Evolutionary conservation across 2,113 vertebrate genomes (phyloP).

Genomic region (Ondatra zibethicus): DNA sequence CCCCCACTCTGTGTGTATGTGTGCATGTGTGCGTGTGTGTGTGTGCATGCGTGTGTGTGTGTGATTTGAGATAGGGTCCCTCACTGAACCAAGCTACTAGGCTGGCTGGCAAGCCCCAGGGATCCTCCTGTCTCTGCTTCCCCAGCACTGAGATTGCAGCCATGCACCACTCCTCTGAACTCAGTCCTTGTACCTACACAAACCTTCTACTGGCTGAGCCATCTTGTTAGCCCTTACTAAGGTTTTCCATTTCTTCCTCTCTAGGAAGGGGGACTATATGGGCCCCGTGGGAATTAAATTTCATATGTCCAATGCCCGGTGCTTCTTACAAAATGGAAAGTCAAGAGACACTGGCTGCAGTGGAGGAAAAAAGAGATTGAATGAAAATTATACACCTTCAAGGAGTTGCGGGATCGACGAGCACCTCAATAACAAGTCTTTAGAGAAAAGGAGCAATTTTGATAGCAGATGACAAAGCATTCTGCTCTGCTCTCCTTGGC

Average conservation of each 20-base stretch:
- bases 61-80: neutral
- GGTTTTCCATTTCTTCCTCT: neutral
- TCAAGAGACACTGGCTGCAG: neutral
- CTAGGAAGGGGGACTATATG: neutral
- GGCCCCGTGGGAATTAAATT: neutral
- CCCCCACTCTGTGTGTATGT: neutral
- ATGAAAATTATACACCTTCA: neutral
- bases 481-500: neutral
- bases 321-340: neutral
- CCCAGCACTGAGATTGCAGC: neutral
- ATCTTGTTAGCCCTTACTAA: neutral
- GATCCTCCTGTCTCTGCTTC: neutral
- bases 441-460: neutral
- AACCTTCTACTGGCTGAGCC: neutral
- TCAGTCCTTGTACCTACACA: neutral
- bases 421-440: neutral
- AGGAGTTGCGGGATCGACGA: neutral
- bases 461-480: neutral
- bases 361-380: neutral
- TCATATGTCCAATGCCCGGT: too few species aligned
- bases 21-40: neutral
- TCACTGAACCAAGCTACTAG: neutral
- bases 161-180: neutral
- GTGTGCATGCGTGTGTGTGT: neutral
- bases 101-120: neutral